phyloP scores from a whole-genome alignment of 2,797 vertebrate species.

The Micropoecilia bifurca region DNA sequence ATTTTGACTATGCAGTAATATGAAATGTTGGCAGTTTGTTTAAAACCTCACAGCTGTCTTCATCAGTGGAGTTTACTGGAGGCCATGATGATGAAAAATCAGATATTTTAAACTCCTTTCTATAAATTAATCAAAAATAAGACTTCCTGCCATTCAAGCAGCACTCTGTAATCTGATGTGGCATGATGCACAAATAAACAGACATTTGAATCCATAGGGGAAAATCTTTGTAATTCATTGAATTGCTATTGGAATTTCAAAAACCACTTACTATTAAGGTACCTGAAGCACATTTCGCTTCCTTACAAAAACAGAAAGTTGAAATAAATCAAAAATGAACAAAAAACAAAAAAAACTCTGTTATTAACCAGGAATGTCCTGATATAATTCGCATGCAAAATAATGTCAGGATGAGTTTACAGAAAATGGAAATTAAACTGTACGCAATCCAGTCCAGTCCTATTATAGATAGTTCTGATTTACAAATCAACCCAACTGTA shows the following conservation, averaged over 20 bases:
- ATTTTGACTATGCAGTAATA: background rate
- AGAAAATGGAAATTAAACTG: background rate
- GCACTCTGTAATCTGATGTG: background rate
- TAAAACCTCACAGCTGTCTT: background rate
- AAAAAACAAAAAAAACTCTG: background rate
- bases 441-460: background rate
- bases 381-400: background rate
- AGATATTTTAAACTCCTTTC: background rate
- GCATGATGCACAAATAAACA: background rate
- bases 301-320: background rate
- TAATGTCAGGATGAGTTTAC: background rate
- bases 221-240: background rate
- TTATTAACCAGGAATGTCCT: background rate
- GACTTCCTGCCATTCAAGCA: background rate
- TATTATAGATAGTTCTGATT: background rate
- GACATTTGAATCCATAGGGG: background rate
- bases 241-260: background rate
- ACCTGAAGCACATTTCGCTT: background rate
- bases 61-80: background rate
- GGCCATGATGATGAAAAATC: background rate
- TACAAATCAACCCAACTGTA: background rate
- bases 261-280: background rate
- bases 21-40: background rate
- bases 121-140: background rate
- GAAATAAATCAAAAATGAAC: background rate